Evolutionary conservation across 2,888 invertebrate genomes (phyloP).

Genomic region (Perizoma affinitatum): DNA sequence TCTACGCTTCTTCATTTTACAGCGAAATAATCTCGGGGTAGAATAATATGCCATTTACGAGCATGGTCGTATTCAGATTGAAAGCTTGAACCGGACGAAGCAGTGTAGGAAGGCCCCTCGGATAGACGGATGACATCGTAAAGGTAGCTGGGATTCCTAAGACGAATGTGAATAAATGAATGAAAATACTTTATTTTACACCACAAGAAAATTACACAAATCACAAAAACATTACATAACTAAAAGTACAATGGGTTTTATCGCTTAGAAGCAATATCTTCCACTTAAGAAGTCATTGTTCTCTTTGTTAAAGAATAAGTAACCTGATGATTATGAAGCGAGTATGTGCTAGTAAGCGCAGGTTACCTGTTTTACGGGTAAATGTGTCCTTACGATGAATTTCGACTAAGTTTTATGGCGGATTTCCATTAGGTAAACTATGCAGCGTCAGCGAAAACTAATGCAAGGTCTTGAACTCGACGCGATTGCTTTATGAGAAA

Average conservation of each 20-base stretch:
- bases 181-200: too few species aligned
- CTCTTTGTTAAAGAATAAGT: too few species aligned
- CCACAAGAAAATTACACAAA: too few species aligned
- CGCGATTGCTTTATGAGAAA: constrained; percentile 14
- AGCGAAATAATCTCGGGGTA: constrained; percentile 35
- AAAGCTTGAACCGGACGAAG: not conserved
- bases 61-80: constrained; percentile 9
- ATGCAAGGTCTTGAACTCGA: constrained; percentile 23
- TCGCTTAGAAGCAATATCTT: too few species aligned
- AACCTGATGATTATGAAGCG: not conserved
- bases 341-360: not conserved
- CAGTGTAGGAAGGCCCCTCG: not conserved
- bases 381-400: constrained; percentile 31
- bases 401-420: constrained; percentile 40
- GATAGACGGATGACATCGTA: too few species aligned
- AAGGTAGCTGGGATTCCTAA: too few species aligned
- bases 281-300: too few species aligned
- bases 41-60: constrained; percentile 39
- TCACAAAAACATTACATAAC: too few species aligned
- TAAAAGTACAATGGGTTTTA: too few species aligned
- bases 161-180: too few species aligned
- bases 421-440: constrained; percentile 40
- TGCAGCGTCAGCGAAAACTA: constrained; percentile 24
- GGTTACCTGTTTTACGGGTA: constrained; percentile 5
- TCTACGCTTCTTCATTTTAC: constrained; percentile 30